A percentile compares a stretch with the other conserved stretches of the same genome.
Evolutionary conservation across 2,797 vertebrate genomes (phyloP).

Genomic region (Adrianichthys oophorus): DNA sequence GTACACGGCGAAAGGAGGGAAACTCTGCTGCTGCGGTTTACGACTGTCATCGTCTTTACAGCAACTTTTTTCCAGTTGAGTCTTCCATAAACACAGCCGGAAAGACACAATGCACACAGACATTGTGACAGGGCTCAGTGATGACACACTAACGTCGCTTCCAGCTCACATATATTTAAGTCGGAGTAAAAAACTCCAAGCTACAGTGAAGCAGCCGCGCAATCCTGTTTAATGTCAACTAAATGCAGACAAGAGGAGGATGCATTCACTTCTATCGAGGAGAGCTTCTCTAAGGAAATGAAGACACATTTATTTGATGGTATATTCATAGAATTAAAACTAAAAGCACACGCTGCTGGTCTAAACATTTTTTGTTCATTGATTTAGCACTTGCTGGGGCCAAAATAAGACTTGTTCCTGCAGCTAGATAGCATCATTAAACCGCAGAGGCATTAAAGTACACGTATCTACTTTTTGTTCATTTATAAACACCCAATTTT

Average conservation of each 20-base stretch:
- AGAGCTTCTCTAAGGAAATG: not conserved
- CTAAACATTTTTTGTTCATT: not conserved
- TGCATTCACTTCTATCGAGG: slow-evolving; percentile 12
- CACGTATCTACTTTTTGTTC: no score
- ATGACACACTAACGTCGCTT: slow-evolving; percentile 27
- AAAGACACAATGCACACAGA: not conserved
- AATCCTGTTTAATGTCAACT: slow-evolving; percentile 25
- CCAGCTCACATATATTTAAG: slow-evolving; percentile 41
- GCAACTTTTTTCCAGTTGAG: slow-evolving; percentile 3
- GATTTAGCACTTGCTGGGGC: not conserved
- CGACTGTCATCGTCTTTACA: slow-evolving; percentile 37
- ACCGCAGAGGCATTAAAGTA: no score
- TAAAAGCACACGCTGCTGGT: no score
- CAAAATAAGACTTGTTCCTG: no score
- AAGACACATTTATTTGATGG: no score
- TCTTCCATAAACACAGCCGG: slow-evolving; percentile 10
- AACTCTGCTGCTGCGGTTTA: slow-evolving; percentile 18
- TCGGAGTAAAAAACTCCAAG: slow-evolving; percentile 40
- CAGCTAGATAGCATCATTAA: no score
- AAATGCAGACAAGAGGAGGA: slow-evolving; percentile 7
- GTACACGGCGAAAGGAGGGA: slow-evolving; percentile 35
- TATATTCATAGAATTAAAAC: no score
- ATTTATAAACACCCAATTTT: no score
- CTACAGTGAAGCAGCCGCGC: slow-evolving; percentile 20
- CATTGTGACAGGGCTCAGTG: slow-evolving; percentile 1